A percentile compares a stretch with the other conserved stretches of the same genome.
These are phyloP conservation scores for zebrafish (Danio rerio) DNA, from an alignment of 2,113 vertebrate genomes.

Conservation along the genomic window DNA sequence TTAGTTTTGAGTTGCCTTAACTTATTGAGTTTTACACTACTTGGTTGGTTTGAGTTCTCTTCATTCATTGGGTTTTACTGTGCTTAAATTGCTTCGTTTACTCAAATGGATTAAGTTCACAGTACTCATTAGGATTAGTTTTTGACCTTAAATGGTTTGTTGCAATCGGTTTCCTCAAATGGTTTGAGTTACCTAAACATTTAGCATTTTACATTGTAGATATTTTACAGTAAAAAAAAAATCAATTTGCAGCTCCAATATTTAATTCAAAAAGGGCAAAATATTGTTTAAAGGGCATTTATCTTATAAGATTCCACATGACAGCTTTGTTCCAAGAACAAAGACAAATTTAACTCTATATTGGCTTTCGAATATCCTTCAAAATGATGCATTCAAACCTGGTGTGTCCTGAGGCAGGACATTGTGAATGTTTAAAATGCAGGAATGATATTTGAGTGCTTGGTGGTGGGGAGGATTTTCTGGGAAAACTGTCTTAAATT, in stretches of 20 bases:
- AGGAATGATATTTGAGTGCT: not conserved
- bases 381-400: not conserved
- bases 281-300: not conserved
- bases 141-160: no score
- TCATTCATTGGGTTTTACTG: no score
- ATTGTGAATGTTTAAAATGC: not conserved
- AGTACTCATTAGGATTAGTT: no score
- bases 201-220: no score
- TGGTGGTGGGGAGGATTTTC: not conserved
- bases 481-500: not conserved
- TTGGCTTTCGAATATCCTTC: not conserved
- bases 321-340: not conserved
- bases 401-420: not conserved
- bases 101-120: no score
- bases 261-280: not conserved
- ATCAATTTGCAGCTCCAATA: not conserved
- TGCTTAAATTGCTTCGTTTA: no score
- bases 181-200: no score
- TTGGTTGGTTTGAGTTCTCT: no score
- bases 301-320: not conserved
- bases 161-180: no score
- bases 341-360: not conserved
- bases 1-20: no score
- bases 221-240: no score
- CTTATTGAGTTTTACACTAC: no score